These are phyloP conservation scores for Dynastes tityus DNA, from an alignment of 2,888 invertebrate genomes.

Conservation along the genomic window DNA sequence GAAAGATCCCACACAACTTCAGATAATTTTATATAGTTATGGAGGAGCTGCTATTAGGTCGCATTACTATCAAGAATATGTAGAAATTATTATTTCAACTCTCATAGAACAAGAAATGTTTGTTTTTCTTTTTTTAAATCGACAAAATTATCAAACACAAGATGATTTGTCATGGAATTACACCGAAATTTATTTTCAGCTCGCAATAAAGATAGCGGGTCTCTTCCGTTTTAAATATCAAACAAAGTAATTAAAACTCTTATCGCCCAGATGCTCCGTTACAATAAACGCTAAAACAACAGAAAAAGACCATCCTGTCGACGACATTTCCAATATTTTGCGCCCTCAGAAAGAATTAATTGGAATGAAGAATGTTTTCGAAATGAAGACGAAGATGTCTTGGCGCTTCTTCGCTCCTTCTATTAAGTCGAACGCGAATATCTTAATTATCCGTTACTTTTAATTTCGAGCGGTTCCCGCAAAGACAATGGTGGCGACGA, in stretches of 20 bases:
- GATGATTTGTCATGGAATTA: too few species aligned
- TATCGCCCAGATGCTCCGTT: neutral
- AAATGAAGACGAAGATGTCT: slow-evolving; percentile 37
- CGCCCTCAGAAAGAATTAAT: slow-evolving; percentile 32
- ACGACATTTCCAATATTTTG: slow-evolving; percentile 17
- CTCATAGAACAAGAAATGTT: too few species aligned
- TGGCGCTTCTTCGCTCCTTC: neutral
- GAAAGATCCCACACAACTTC: neutral
- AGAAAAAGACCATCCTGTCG: slow-evolving; percentile 14
- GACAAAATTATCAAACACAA: too few species aligned
- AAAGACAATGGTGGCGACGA: slow-evolving; percentile 30
- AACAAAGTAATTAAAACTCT: slow-evolving; percentile 33
- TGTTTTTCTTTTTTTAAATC: too few species aligned
- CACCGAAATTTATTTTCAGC: neutral
- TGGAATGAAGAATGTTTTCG: slow-evolving; percentile 28
- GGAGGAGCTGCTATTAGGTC: too few species aligned
- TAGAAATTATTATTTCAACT: too few species aligned
- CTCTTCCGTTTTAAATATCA: slow-evolving; percentile 7
- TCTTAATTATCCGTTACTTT: slow-evolving; percentile 46
- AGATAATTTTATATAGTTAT: neutral
- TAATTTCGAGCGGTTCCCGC: slow-evolving; percentile 28
- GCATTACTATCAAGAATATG: too few species aligned
- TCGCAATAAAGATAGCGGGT: neutral
- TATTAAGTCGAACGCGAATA: slow-evolving; percentile 29
- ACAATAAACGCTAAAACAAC: slow-evolving; percentile 28